These are phyloP conservation scores for western clawed frog (Xenopus tropicalis) DNA, from an alignment of 2,113 vertebrate species.

Conservation along the genomic window UCB_Xtro_10.0 CM004444.2:37406501-37407000, in stretches of 20 bases:
- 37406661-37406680: constrained; percentile 65
- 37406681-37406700: constrained; percentile 59
- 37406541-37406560: constrained; percentile 59
- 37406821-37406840: constrained; percentile 10
- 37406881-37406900: constrained; percentile 53
- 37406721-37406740: constrained; percentile 57
- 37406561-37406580: constrained; percentile 63
- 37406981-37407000: constrained; percentile 44
- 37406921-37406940: constrained; percentile 58
- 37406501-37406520: constrained; percentile 55
- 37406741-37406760: constrained; percentile 47
- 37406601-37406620: constrained; percentile 63
- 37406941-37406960: constrained; percentile 54
- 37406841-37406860: constrained; percentile 26
- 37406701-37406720: constrained; percentile 50
- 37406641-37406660: constrained; percentile 65
- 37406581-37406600: constrained; percentile 60
- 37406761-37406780: constrained; percentile 18
- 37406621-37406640: constrained; percentile 68
- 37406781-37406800: neutral
- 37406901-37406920: constrained; percentile 54
- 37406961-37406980: constrained; percentile 45
- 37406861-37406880: constrained; percentile 43
- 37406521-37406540: constrained; percentile 48
- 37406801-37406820: constrained; percentile 2